phyloP scores from a whole-genome alignment of 2,888 invertebrate species.

The Platerodrilus igneus region DNA sequence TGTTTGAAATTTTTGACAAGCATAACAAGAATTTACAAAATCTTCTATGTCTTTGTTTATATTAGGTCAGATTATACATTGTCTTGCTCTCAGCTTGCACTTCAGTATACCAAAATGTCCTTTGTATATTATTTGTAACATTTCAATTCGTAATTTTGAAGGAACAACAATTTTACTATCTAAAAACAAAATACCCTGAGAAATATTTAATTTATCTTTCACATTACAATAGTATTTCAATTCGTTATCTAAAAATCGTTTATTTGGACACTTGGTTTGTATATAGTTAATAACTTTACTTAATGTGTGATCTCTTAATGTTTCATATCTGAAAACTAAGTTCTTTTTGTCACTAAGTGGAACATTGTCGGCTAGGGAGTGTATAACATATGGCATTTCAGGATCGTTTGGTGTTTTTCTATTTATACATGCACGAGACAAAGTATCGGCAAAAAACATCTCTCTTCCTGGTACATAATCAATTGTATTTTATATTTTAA shows the following conservation, averaged over 20 bases:
- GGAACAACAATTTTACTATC: constrained; percentile 25
- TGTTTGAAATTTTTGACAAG: constrained; percentile 8
- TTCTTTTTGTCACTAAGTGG: no score
- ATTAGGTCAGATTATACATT: constrained; percentile 15
- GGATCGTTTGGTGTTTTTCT: constrained; percentile 9
- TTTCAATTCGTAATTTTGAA: constrained; percentile 6
- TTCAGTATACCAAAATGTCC: constrained; percentile 16
- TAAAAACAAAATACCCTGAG: constrained; percentile 27
- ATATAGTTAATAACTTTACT: neutral
- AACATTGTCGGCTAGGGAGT: constrained; percentile 10
- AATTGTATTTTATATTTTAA: constrained; percentile 16
- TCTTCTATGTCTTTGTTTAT: constrained; percentile 23
- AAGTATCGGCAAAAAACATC: constrained; percentile 21
- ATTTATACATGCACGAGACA: constrained; percentile 15
- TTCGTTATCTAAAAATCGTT: neutral
- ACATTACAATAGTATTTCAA: constrained; percentile 4
- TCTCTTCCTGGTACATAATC: constrained; percentile 17
- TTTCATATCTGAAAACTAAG: no score
- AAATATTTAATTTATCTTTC: constrained; percentile 25
- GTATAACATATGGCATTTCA: constrained; percentile 13
- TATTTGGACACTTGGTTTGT: constrained; percentile 21
- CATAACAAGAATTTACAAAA: constrained; percentile 12
- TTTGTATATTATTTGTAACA: constrained; percentile 6
- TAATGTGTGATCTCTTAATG: neutral
- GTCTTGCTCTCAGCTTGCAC: constrained; percentile 28